Percentiles rank a stretch among this genome's conserved stretches.
Evolutionary conservation across 2,797 vertebrate genomes (phyloP).

Genomic region (Enteromius thamalakanensis): DNA sequence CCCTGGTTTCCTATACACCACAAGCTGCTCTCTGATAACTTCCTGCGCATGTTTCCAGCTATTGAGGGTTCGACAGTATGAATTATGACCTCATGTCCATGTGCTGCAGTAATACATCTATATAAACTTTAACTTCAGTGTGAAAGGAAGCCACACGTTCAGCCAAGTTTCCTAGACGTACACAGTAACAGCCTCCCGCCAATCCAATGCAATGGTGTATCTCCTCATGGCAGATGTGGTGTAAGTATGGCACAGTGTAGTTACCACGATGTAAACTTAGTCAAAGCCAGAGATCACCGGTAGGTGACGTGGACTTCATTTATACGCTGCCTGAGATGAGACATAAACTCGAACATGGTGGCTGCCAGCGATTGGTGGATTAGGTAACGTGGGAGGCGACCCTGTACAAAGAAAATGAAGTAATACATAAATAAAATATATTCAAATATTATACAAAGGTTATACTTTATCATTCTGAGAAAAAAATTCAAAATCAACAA

Average conservation of each 20-base stretch:
- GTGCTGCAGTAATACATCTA: neutral
- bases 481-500: too few relatives aligned
- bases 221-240: neutral
- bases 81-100: neutral
- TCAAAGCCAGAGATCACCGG: slow-evolving; percentile 39
- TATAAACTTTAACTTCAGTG: neutral
- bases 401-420: slow-evolving; percentile 73
- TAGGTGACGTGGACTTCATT: slow-evolving; percentile 71
- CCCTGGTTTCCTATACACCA: neutral
- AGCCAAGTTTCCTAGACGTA: neutral
- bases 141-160: neutral
- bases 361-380: slow-evolving; percentile 94
- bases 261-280: neutral
- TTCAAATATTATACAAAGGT: too few relatives aligned
- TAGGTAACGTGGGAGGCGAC: slow-evolving; percentile 92
- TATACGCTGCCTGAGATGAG: slow-evolving; percentile 87
- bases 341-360: slow-evolving; percentile 97
- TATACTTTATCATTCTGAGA: too few relatives aligned
- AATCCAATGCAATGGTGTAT: neutral
- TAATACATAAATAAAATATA: neutral
- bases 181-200: slow-evolving; percentile 37
- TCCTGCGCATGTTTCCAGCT: neutral
- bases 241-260: slow-evolving; percentile 3
- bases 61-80: neutral
- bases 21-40: slow-evolving; percentile 1